These are phyloP conservation scores for Elaphurus davidianus DNA, from an alignment of 2,113 vertebrate genomes.

Conservation along the genomic window DNA sequence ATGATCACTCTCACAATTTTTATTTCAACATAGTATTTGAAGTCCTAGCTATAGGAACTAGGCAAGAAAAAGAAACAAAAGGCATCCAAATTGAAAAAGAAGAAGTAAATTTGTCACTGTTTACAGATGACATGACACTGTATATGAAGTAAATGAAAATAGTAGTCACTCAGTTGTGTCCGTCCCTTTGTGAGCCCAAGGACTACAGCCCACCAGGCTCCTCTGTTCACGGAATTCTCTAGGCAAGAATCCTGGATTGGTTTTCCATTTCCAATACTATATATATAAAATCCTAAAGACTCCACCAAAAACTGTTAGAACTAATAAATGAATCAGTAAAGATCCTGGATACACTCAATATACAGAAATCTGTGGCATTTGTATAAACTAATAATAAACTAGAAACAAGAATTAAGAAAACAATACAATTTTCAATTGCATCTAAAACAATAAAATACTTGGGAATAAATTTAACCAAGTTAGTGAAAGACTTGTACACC, in stretches of 20 bases:
- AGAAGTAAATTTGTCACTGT: background rate
- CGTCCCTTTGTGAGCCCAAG: background rate
- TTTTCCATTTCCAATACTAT: background rate
- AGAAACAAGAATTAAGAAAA: background rate
- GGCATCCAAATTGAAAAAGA: background rate
- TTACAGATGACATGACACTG: background rate
- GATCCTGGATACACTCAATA: background rate
- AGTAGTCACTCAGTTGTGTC: background rate
- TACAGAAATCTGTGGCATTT: background rate
- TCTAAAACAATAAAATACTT: background rate
- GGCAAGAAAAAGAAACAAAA: background rate
- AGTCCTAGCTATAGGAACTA: background rate
- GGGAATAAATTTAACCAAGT: background rate
- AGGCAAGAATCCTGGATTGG: background rate
- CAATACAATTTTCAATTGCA: background rate
- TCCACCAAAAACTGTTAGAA: background rate
- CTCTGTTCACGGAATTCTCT: background rate
- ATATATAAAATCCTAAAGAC: background rate
- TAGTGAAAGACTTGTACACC: background rate
- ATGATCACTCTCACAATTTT: background rate
- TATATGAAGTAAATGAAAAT: background rate
- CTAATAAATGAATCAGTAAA: background rate
- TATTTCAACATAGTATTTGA: background rate
- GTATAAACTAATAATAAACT: background rate
- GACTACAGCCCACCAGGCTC: background rate